Percentiles rank a stretch among this genome's conserved stretches.
These are phyloP conservation scores for Mylabris phalerata DNA, from an alignment of 1,140 invertebrate genomes.

Conservation along the genomic window DNA sequence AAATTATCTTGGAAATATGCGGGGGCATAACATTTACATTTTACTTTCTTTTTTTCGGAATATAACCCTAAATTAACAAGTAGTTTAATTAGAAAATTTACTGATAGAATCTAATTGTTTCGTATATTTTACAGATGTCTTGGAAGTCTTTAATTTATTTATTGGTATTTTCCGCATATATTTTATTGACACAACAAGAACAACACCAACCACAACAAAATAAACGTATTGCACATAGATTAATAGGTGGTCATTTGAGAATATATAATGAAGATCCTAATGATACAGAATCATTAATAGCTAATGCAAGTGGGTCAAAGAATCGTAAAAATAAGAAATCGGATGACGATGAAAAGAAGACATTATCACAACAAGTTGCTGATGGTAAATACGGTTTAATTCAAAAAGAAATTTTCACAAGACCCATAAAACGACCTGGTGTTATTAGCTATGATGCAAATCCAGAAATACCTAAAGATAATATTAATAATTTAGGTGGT, in stretches of 20 bases:
- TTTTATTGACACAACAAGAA: background rate
- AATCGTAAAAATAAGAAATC: constrained; percentile 46
- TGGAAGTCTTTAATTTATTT: background rate
- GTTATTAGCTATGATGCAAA: constrained; percentile 73
- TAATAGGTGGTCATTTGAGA: constrained; percentile 56
- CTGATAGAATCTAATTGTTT: background rate
- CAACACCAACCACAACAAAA: too few relatives aligned
- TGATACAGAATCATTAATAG: constrained; percentile 41
- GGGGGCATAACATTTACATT: too few relatives aligned
- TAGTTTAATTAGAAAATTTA: too few relatives aligned
- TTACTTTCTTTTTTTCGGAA: too few relatives aligned
- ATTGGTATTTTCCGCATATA: background rate
- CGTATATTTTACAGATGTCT: constrained; percentile 9
- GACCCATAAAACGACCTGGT: constrained; percentile 62
- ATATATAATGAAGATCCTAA: constrained; percentile 30
- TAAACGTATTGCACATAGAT: constrained; percentile 27
- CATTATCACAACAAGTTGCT: constrained; percentile 74
- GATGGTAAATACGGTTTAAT: constrained; percentile 85
- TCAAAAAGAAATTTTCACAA: constrained; percentile 71
- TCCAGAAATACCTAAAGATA: constrained; percentile 70
- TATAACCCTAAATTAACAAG: too few relatives aligned
- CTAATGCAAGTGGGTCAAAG: constrained; percentile 59
- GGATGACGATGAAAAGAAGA: constrained; percentile 71
- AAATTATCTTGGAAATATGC: too few relatives aligned
- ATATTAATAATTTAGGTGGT: constrained; percentile 69